Evolutionary conservation across 1,140 invertebrate species (phyloP), one percentile per base, ranked within the genome.

Genomic region (Mesaphorura yosii): DNA sequence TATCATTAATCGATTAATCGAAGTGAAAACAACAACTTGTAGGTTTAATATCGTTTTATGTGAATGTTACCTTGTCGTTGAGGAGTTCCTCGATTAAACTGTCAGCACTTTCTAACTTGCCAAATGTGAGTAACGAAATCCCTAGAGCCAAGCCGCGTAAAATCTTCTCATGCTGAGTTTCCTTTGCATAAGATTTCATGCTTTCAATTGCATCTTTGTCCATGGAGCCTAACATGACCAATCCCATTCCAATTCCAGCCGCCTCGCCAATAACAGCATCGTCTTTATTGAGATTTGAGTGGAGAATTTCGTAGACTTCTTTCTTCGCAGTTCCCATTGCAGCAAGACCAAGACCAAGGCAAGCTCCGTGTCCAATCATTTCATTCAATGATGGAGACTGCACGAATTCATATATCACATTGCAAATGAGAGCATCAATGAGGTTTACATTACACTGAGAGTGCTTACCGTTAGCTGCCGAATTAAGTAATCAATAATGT

Each of bases 101-200:
- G 74, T 98, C 93, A 4, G 93, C 92, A 69, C 96, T 90, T 67
- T 98, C 95, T 57, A 96, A 74, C 17, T 90, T 79, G 14, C 92
- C 93, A 69, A 95, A 98, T 86, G 96, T 96, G 1, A 89, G 89
- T 44, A 98, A 80, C 1, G 94, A 82, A 57, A 99, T 95, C 47
- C 94, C 92, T 1, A 96, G 84, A 10, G 93, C 91, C 44, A 98
- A 71, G 38, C 94, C 94, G 41, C 94, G 78, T 22, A 97, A 74
- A 65, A 98, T 98, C 71, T 99, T 99, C 67, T 98, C 96, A 68
- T 98, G 95, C 65, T 97, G 91, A 10, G 91, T 96, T 66, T 96
- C 92, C 69, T 84, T 81, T 7, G 86, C 80, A 63, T 85, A 86
- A 51, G 82, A 78, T 28, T 96, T 86, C 92, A 97, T 97, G 67